These are phyloP conservation scores for Patagioenas fasciata DNA, from an alignment of 2,113 vertebrate genomes.

Conservation along the genomic window DNA sequence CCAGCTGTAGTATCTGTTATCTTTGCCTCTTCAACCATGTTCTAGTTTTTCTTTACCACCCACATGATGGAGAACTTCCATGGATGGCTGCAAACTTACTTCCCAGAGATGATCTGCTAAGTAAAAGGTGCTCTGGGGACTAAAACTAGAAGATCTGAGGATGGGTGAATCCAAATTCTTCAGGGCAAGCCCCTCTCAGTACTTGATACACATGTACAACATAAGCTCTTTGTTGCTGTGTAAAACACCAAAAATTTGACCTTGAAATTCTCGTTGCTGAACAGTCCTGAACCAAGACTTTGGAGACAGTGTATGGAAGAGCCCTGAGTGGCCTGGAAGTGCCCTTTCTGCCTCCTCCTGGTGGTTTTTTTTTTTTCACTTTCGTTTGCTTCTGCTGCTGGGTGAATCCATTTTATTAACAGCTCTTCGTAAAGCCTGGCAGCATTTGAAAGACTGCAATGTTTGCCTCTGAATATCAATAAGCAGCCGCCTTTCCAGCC, in stretches of 20 bases:
- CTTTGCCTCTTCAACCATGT: not conserved
- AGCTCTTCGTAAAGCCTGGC: constrained; percentile 31
- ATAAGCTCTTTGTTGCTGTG: not conserved
- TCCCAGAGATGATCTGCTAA: not conserved
- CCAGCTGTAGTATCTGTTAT: not conserved
- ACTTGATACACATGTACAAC: not conserved
- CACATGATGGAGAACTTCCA: not conserved
- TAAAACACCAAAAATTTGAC: not conserved
- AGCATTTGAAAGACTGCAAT: constrained; percentile 32
- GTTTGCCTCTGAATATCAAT: constrained; percentile 60
- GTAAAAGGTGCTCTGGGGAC: not conserved
- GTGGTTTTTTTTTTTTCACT: not conserved
- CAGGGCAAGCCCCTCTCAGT: not conserved
- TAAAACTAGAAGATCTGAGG: not conserved
- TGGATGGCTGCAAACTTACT: not conserved
- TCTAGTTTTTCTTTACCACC: not conserved
- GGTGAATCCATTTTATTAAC: constrained; percentile 48
- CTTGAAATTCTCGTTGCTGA: not conserved
- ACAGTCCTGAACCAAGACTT: not conserved
- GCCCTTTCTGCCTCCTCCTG: not conserved
- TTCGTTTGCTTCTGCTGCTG: not conserved
- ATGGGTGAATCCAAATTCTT: not conserved
- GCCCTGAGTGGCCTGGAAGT: not conserved
- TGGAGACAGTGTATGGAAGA: not conserved
- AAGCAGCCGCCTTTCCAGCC: not conserved